A percentile compares a stretch with the other conserved stretches of the same genome.
Conservation (phyloP, 2,888 invertebrate species). For the Cataglyphis livida region DNA sequence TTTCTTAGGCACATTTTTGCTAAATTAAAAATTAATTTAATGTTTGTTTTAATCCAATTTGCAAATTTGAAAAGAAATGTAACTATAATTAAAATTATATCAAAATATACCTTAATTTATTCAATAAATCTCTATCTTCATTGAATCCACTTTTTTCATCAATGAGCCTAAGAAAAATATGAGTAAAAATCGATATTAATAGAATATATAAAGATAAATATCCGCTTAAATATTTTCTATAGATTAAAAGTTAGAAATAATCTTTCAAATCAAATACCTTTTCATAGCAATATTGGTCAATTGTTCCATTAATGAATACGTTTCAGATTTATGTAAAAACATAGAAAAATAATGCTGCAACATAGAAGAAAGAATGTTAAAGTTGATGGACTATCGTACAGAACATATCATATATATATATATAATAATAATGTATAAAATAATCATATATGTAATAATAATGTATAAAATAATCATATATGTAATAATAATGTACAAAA, state of each 20-base stretch:
- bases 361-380: constrained; percentile 12
- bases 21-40: constrained; percentile 77
- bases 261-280: constrained; percentile 86
- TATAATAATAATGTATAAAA: too few relatives aligned
- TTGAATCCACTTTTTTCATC: constrained; percentile 96
- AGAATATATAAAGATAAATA: constrained; percentile 5
- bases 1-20: constrained; percentile 95
- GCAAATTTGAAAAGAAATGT: background rate
- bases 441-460: background rate
- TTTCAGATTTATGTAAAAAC: constrained; percentile 95
- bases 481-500: background rate
- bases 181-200: constrained; percentile 69
- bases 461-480: background rate
- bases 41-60: background rate
- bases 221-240: background rate
- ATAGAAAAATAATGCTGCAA: constrained; percentile 95
- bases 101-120: constrained; percentile 89
- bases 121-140: constrained; percentile 94
- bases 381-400: background rate
- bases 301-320: constrained; percentile 97
- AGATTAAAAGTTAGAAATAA: background rate
- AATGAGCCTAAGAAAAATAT: constrained; percentile 90
- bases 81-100: background rate
- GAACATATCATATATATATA: background rate
- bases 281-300: constrained; percentile 99